phyloP scores from a whole-genome alignment of 1,140 invertebrate species.

The Nixonia krombeini region DNA sequence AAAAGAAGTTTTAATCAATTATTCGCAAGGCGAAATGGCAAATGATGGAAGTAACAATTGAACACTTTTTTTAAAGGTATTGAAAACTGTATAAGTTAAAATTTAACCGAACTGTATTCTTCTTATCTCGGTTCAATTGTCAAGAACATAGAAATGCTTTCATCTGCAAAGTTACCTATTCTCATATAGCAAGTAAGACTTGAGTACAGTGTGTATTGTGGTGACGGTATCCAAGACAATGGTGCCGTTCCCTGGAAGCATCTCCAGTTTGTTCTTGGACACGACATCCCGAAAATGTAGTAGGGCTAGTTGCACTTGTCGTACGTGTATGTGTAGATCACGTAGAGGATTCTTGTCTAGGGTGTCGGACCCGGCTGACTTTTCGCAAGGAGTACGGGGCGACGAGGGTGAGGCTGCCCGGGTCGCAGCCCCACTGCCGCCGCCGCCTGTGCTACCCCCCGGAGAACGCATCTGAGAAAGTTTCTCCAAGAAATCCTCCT shows the following conservation, averaged over 20 bases:
- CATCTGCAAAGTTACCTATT: slow-evolving; percentile 78
- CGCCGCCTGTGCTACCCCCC: slow-evolving; percentile 58
- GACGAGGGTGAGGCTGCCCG: slow-evolving; percentile 68
- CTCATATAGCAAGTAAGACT: slow-evolving; percentile 78
- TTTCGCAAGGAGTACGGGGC: slow-evolving; percentile 63
- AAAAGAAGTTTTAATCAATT: too few relatives aligned
- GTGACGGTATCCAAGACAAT: slow-evolving; percentile 92
- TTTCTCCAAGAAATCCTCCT: slow-evolving; percentile 91
- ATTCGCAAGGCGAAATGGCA: too few relatives aligned
- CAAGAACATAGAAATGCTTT: too few relatives aligned
- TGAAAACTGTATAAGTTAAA: too few relatives aligned
- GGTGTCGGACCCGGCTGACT: slow-evolving; percentile 24
- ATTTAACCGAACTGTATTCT: too few relatives aligned
- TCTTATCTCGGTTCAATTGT: too few relatives aligned
- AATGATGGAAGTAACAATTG: too few relatives aligned
- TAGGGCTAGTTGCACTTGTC: slow-evolving; percentile 82
- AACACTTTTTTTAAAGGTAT: too few relatives aligned
- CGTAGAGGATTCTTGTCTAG: slow-evolving; percentile 69
- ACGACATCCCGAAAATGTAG: slow-evolving; percentile 93
- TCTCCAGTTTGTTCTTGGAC: slow-evolving; percentile 90
- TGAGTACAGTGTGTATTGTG: slow-evolving; percentile 84
- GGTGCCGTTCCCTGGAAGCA: slow-evolving; percentile 92
- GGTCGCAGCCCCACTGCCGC: slow-evolving; percentile 51
- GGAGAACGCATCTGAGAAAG: slow-evolving; percentile 88
- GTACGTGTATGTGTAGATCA: slow-evolving; percentile 66